phyloP scores from a whole-genome alignment of 2,113 vertebrate species.

The Labrus mixtus region DNA sequence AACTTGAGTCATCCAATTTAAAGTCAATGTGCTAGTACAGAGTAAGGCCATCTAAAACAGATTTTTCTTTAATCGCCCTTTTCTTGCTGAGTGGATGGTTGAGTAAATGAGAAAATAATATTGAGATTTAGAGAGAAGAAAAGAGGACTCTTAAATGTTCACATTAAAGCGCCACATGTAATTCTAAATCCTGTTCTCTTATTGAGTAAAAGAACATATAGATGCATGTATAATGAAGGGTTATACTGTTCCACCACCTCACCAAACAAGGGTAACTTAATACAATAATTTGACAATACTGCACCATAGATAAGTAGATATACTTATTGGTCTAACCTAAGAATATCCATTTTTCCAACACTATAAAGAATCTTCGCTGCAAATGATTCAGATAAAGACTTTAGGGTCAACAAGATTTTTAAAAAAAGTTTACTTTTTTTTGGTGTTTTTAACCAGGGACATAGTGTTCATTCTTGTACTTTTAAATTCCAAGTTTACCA shows the following conservation, averaged over 20 bases:
- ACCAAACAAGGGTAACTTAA: not conserved
- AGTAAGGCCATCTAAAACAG: slow-evolving; percentile 3
- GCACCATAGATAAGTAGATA: too few species aligned
- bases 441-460: not conserved
- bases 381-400: not conserved
- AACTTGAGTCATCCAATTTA: slow-evolving; percentile 19
- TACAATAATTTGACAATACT: not conserved
- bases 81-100: slow-evolving; percentile 10
- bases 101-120: slow-evolving; percentile 9
- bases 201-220: not conserved
- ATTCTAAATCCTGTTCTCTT: not conserved
- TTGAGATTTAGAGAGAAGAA: not conserved
- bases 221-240: too few species aligned
- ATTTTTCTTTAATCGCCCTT: slow-evolving; percentile 1
- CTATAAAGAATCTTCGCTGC: not conserved
- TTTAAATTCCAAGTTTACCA: slow-evolving; percentile 24
- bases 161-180: slow-evolving; percentile 11
- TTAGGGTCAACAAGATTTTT: too few species aligned
- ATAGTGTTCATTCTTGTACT: not conserved
- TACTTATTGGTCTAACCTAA: too few species aligned
- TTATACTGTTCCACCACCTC: not conserved
- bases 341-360: too few species aligned
- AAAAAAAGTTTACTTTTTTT: not conserved
- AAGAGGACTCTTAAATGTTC: not conserved
- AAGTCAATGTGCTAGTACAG: slow-evolving; percentile 4